phyloP scores from a whole-genome alignment of 1,140 invertebrate species.

The Aplysia californica region DNA sequence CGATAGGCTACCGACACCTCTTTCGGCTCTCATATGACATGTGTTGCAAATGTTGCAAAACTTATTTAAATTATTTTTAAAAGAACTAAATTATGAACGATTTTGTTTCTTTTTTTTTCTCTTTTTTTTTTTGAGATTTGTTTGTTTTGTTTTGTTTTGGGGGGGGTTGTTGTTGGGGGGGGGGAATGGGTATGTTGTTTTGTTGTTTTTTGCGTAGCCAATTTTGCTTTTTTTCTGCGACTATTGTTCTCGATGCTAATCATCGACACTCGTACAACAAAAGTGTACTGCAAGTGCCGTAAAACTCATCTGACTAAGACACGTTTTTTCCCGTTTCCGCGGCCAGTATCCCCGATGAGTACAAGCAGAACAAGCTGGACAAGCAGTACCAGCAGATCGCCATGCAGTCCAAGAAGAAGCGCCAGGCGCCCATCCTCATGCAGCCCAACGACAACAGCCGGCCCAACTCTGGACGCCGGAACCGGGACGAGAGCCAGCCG shows the following conservation, averaged over 20 bases:
- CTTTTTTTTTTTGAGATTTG: too few relatives aligned
- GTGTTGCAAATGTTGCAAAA: too few relatives aligned
- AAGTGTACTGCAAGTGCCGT: not conserved
- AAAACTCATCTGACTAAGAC: not conserved
- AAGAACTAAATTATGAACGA: too few relatives aligned
- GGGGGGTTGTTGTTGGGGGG: too few relatives aligned
- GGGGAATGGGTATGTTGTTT: too few relatives aligned
- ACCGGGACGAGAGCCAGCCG: constrained; percentile 39
- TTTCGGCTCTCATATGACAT: too few relatives aligned
- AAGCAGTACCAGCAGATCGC: constrained; percentile 38
- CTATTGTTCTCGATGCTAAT: not conserved
- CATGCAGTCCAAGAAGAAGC: constrained; percentile 33
- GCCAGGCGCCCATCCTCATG: constrained; percentile 34
- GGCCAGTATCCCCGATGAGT: constrained; percentile 33
- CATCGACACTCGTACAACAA: not conserved
- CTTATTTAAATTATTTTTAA: too few relatives aligned
- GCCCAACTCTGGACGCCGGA: constrained; percentile 37
- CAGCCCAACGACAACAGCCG: constrained; percentile 38
- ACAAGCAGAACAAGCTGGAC: constrained; percentile 44
- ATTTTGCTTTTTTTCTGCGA: not conserved
- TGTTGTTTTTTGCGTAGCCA: not conserved
- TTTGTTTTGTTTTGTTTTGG: too few relatives aligned
- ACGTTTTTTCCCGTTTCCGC: not conserved
- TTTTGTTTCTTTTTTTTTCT: too few relatives aligned
- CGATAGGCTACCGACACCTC: too few relatives aligned